Evolutionary conservation across 2,113 vertebrate genomes (phyloP), one percentile per base, ranked within the genome.

Genomic region (Burhinus bistriatus): DNA sequence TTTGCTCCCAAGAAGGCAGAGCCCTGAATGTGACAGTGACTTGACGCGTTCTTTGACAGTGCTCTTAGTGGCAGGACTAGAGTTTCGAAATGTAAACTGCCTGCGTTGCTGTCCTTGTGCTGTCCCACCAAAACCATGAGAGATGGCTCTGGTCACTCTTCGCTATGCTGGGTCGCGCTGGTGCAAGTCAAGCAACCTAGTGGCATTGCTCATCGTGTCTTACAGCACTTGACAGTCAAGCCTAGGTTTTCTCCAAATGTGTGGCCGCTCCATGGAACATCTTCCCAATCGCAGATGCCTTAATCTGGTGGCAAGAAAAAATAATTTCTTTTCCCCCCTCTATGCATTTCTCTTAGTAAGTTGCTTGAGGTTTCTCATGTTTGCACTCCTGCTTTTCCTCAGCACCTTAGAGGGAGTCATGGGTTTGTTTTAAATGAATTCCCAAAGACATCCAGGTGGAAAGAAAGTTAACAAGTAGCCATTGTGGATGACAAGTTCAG

Each of bases 1-100:
- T 18, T 79, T 77, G 16, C 15, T 80, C 32, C 11, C 6, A 34
- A 32, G 81, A 83, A 78, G 51, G n/a, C 49, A 61, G 80, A 84
- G 61, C 47, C 40, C 57, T 25, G 34, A 70, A 23, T 10, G 34
- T n/a, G 40, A 9, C 61, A 45, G 21, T 16, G 62, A 49, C 36
- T 57, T 0, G 0, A 2, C 19, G 0, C 9, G 11, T 68, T 86
- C 62, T 88, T 77, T 81, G 55, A 13, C 8, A 0, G 40, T 11
- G 9, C n/a, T 44, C 34, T 21, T 61, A 47, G 38, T 70, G 65
- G 42, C 70, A 69, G 52, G 45, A 65, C 57, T 52, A 2, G 70
- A 75, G 2, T 64, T 90, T 44, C 18, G n/a, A 81, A 44, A 52
- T 47, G 26, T 32, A 65, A 2, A 19, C 22, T 49, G 16, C 20